These are phyloP conservation scores for Gandaritis pyraliata DNA, from an alignment of 2,888 invertebrate genomes.

Conservation along the genomic window DNA sequence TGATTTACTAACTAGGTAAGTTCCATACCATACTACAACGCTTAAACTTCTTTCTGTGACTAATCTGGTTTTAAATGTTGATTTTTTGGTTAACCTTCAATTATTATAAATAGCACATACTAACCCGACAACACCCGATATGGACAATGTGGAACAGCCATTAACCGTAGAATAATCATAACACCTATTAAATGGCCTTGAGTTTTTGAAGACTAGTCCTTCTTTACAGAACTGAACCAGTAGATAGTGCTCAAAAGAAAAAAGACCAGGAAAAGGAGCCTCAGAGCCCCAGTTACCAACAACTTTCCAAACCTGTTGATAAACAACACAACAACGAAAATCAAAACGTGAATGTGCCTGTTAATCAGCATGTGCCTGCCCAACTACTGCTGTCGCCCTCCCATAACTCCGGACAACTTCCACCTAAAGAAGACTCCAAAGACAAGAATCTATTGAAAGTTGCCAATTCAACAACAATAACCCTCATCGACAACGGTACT, in stretches of 20 bases:
- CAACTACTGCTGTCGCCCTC: constrained; percentile 70
- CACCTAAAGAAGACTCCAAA: constrained; percentile 71
- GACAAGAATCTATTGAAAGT: constrained; percentile 73
- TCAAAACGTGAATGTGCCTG: constrained; percentile 60
- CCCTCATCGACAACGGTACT: constrained; percentile 71
- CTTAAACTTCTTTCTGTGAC: constrained; percentile 6
- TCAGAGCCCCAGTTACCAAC: constrained; percentile 64
- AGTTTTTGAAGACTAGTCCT: constrained; percentile 6
- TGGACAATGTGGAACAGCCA: not conserved
- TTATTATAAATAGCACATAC: not conserved
- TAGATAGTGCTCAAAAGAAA: constrained; percentile 85
- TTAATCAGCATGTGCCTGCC: constrained; percentile 73
- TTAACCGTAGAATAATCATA: not conserved
- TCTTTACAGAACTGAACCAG: constrained; percentile 85
- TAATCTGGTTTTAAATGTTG: not conserved
- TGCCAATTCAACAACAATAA: constrained; percentile 76
- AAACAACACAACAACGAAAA: constrained; percentile 60
- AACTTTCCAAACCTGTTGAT: constrained; percentile 62
- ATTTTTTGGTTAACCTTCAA: not conserved
- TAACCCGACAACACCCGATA: not conserved
- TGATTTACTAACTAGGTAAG: too few species aligned
- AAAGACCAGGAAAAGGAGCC: constrained; percentile 75
- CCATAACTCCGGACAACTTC: constrained; percentile 57
- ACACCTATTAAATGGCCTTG: not conserved
- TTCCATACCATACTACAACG: not conserved